Conservation (phyloP, 2,888 invertebrate species). For the Teleiodes luculella region DNA sequence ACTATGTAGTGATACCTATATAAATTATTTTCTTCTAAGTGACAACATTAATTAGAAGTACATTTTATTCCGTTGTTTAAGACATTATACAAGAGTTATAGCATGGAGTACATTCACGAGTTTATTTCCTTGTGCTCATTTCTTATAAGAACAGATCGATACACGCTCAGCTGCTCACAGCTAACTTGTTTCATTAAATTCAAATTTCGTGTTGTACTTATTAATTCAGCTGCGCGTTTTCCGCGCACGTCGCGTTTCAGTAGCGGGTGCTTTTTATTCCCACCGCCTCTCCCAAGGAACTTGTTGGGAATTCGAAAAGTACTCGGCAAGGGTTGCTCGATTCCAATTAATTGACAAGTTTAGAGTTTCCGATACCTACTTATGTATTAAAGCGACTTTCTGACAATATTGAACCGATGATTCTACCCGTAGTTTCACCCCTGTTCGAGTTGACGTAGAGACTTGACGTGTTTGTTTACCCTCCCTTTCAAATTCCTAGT, state of each 20-base stretch:
- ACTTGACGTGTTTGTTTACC: slow-evolving; percentile 10
- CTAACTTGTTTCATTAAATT: slow-evolving; percentile 80
- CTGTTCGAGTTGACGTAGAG: not conserved
- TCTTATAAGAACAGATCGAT: slow-evolving; percentile 64
- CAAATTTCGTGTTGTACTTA: slow-evolving; percentile 79
- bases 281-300: slow-evolving; percentile 38
- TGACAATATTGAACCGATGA: slow-evolving; percentile 10
- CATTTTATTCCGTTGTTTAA: too few species aligned
- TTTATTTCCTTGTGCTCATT: slow-evolving; percentile 33
- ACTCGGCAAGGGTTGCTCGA: slow-evolving; percentile 29
- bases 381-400: not conserved
- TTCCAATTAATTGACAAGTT: slow-evolving; percentile 29
- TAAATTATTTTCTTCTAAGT: not conserved
- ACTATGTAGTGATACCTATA: too few species aligned
- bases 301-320: slow-evolving; percentile 34
- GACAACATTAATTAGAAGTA: too few species aligned
- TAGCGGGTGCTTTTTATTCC: slow-evolving; percentile 65
- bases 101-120: not conserved
- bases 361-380: slow-evolving; percentile 12
- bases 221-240: slow-evolving; percentile 72
- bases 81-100: too few species aligned
- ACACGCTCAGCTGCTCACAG: slow-evolving; percentile 66
- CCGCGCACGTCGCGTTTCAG: slow-evolving; percentile 53
- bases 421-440: slow-evolving; percentile 7
- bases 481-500: slow-evolving; percentile 21